Base-by-base conservation (phyloP, 2,113 vertebrate genomes). In the Indri indri region DNA sequence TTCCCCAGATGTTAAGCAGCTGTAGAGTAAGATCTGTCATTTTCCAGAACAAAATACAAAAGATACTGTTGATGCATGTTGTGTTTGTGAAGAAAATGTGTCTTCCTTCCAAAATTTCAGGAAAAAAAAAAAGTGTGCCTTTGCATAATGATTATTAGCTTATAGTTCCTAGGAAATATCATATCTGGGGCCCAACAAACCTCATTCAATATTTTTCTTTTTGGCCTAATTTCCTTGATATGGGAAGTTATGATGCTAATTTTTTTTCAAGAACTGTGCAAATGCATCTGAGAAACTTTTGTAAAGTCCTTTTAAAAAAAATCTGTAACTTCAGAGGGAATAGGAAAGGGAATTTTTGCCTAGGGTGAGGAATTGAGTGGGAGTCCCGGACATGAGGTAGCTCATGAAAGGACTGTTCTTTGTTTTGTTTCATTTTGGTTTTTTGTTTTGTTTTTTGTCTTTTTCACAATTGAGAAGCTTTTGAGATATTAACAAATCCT, bases 141-240 rank as follows among this genome's bases (percentile, higher is more conserved):
- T 91, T 71, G 30, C 20, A 81, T 13, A 17, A 27, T 80, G 34
- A 63, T 52, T 88, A 70, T 73, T 77, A 76, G 16, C 11, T 85
- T 80, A 47, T 59, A 59, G 45, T 84, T 94, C 76, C 34, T 86
- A 42, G 83, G 68, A 86, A 94, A 42, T 34, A 68, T n/a, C n/a
- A n/a, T 59, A n/a, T 88, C 34, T 34, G 40, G 30, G 27, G 40
- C 70, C 27, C 61, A 68, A 86, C 52, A 95, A 95, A 85, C 3
- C 17, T 81, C 50, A 89, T 61, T 59, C 61, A 68, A 1, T 91
- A 59, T 63, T 96, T 96, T 97, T 84, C n/a, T 70, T 68, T 94
- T 71, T 42, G 93, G 25, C 40, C 83, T 94, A 96, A 74, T 85
- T 90, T 95, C 27, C 40, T 94, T 94, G 18, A 76, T 91, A 95